Conservation (phyloP, 2,797 vertebrate species). For the Oryzias sinensis region DNA sequence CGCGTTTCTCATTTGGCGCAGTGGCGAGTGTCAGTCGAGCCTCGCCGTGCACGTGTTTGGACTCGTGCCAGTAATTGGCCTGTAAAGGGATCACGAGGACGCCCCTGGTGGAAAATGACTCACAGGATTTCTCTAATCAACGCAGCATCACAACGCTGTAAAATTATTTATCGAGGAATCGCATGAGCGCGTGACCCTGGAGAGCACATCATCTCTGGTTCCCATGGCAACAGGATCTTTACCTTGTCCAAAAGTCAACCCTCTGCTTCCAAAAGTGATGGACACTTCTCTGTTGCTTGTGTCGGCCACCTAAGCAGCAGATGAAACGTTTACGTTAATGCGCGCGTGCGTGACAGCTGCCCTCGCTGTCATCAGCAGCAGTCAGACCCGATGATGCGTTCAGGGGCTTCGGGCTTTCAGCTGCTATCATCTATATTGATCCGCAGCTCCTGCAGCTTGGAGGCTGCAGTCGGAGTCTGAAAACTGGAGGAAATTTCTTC, state of each 20-base stretch:
- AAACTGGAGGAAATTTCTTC: too few species aligned
- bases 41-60: conserved; percentile 59
- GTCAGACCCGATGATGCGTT: conserved; percentile 25
- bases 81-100: conserved; percentile 22
- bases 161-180: too few species aligned
- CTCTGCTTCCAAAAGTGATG: too few species aligned
- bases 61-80: conserved; percentile 66
- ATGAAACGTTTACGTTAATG: too few species aligned
- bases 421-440: conserved; percentile 49
- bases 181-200: too few species aligned
- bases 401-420: conserved; percentile 24
- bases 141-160: too few species aligned
- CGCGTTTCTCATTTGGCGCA: conserved; percentile 33
- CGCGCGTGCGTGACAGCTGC: conserved; percentile 2
- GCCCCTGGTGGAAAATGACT: conserved; percentile 25
- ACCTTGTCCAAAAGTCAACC: too few species aligned
- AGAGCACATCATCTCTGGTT: too few species aligned
- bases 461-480: neutral
- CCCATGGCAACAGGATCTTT: too few species aligned
- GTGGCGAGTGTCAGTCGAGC: conserved; percentile 46
- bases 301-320: neutral
- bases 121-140: neutral
- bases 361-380: conserved; percentile 15
- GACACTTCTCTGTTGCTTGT: too few species aligned
- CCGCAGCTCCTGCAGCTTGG: conserved; percentile 5